Evolutionary conservation across 2,113 vertebrate genomes (phyloP).

Genomic region (Platichthys stellatus): DNA sequence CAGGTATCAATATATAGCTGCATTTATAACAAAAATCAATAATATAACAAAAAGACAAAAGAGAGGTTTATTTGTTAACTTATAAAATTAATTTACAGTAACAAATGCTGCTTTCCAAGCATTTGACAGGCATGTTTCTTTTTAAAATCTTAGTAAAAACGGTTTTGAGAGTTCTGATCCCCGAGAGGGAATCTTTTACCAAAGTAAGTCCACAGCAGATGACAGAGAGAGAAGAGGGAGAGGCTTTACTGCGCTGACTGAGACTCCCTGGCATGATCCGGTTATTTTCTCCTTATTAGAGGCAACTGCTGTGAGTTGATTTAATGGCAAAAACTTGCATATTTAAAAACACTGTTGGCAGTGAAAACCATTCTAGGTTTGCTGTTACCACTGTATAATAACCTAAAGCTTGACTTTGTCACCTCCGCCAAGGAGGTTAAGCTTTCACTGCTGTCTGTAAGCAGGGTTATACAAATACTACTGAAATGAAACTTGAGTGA

Average conservation of each 20-base stretch:
- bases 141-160: constrained; percentile 58
- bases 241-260: constrained; percentile 38
- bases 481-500: neutral
- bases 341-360: constrained; percentile 12
- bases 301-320: neutral
- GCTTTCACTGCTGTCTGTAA: no score
- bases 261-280: constrained; percentile 1
- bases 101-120: constrained; percentile 71
- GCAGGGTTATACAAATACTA: no score
- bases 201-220: constrained; percentile 47
- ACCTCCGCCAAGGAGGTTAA: neutral
- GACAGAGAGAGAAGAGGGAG: constrained; percentile 13
- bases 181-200: constrained; percentile 23
- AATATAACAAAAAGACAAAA: constrained; percentile 68
- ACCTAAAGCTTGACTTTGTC: neutral
- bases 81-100: constrained; percentile 81
- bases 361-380: constrained; percentile 12
- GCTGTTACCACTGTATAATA: neutral
- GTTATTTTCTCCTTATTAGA: constrained; percentile 6
- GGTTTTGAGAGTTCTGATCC: constrained; percentile 28
- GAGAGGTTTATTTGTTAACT: constrained; percentile 77
- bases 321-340: constrained; percentile 26
- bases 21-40: constrained; percentile 77
- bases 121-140: constrained; percentile 54
- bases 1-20: constrained; percentile 70